These are phyloP conservation scores for Engystomops pustulosus DNA, from an alignment of 2,113 vertebrate species.

Conservation along the genomic window DNA sequence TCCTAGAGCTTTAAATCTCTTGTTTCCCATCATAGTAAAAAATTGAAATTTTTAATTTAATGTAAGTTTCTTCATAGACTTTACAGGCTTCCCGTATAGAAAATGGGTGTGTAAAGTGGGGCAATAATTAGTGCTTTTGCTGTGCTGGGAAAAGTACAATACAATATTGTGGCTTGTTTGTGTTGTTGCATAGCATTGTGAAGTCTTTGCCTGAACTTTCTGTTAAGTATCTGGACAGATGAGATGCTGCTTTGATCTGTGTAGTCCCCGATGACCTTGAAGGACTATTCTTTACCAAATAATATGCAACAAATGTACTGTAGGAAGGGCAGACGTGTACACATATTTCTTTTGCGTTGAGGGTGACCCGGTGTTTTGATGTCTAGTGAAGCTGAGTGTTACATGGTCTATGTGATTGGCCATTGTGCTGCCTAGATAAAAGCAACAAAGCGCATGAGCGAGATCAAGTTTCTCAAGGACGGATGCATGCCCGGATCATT, in stretches of 20 bases:
- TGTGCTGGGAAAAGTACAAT: no score
- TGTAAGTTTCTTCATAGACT: no score
- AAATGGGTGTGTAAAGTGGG: no score
- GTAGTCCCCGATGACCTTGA: slow-evolving; percentile 15
- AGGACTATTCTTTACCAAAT: slow-evolving; percentile 1
- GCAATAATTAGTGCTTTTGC: no score
- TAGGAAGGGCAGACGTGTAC: slow-evolving; percentile 30
- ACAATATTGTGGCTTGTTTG: no score
- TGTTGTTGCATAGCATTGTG: background rate
- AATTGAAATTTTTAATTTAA: no score
- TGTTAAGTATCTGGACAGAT: background rate
- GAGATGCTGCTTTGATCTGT: slow-evolving; percentile 26
- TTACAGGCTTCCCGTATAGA: no score
- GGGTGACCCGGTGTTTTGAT: slow-evolving; percentile 39
- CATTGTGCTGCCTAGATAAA: slow-evolving; percentile 46
- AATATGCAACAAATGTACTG: slow-evolving; percentile 26
- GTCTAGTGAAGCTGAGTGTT: slow-evolving; percentile 43
- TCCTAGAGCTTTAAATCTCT: no score
- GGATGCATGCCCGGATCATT: background rate
- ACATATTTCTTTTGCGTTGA: slow-evolving; percentile 33
- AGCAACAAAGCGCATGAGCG: slow-evolving; percentile 6
- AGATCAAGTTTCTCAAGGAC: slow-evolving; percentile 19
- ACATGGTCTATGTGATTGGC: slow-evolving; percentile 23
- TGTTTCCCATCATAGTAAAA: no score
- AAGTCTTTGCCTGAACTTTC: background rate